Evolutionary conservation across 2,113 vertebrate genomes (phyloP).

Genomic region (Anas platyrhynchos): DNA sequence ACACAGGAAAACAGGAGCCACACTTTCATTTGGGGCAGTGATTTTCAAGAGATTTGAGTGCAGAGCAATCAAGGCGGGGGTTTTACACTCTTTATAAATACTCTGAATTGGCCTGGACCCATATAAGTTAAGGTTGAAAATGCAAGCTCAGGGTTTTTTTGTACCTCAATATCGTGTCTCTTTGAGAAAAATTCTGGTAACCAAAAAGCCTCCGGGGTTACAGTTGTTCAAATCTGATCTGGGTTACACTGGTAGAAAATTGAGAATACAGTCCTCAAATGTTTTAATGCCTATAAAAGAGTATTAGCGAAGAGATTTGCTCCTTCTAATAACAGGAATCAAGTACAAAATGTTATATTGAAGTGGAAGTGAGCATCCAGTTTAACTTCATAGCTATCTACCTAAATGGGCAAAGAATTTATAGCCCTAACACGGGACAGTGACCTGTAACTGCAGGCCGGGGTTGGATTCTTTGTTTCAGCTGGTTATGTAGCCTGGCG

Average conservation of each 20-base stretch:
- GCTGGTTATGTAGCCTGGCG: neutral
- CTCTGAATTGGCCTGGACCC: neutral
- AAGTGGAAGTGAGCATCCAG: neutral
- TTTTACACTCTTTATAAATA: neutral
- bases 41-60: neutral
- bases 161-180: neutral
- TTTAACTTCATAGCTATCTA: neutral
- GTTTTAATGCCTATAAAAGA: neutral
- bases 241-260: neutral
- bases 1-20: neutral
- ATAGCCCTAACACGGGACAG: neutral
- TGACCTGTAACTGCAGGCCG: neutral
- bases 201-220: neutral
- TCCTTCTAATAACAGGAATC: neutral
- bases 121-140: neutral
- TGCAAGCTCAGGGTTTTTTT: neutral
- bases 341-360: neutral
- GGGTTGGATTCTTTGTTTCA: constrained; percentile 7
- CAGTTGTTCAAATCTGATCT: neutral
- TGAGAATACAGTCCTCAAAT: neutral
- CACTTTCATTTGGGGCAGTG: neutral
- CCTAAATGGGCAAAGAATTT: neutral
- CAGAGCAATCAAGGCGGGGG: neutral
- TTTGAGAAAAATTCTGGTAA: neutral
- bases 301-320: neutral